Evolutionary conservation across 2,113 vertebrate genomes (phyloP), one percentile per base, ranked within the genome.

Genomic region (Myrmecophaga tridactyla): DNA sequence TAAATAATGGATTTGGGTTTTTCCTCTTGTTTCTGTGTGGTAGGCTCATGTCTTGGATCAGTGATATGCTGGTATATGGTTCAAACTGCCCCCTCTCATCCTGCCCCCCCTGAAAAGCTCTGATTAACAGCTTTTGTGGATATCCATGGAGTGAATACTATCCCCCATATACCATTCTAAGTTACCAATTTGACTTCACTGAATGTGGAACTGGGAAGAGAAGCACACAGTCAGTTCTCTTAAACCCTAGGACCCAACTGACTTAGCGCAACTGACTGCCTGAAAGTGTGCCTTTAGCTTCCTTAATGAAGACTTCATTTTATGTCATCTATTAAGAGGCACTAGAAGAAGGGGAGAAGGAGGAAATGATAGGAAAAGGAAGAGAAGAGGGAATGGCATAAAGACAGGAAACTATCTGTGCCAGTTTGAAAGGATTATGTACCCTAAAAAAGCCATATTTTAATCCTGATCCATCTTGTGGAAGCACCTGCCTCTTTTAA

Each of bases 171-270:
- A n/a, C 53, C 53, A 56, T 56, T 56, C 53, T 23, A 65, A 27
- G 10, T 63, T n/a, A 20, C 18, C 75, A 63, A 34, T 25, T 63
- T 43, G 25, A 27, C 41, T 7, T 43, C 36, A 20, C 67, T 78
- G 58, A 63, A 56, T 7, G 1, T n/a, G 21, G 43, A 43, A 3
- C 53, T 67, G 73, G 34, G 43, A 78, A 51, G 56, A 77, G 1
- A 72, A 18, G 15, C 17, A 25, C 1, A 9, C 6, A 1, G 0
- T n/a, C 14, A 6, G 27, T 15, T n/a, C 53, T 73, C 29, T 31
- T 1, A 20, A 53, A 17, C 25, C n/a, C 29, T 60, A 56, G 21
- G 39, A 89, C 53, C 53, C 53, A 56, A 4, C 15, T 7, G 62
- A 53, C 21, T 36, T 36, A 51, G 62, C 46, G 70, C 23, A 48